Conservation (phyloP, 2,888 invertebrate species). For the Synergus umbraculus region DNA sequence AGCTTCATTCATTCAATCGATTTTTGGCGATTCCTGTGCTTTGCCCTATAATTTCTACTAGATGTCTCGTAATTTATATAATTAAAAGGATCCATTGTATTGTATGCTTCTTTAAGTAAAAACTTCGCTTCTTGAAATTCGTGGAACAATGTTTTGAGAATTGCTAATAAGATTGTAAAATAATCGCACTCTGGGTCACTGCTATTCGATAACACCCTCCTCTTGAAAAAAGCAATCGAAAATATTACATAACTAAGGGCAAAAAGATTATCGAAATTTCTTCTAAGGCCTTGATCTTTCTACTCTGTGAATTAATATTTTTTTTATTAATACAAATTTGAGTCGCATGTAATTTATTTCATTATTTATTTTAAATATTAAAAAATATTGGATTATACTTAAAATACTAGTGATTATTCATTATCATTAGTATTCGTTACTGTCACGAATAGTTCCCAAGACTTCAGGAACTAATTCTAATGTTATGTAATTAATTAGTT, state of each 20-base stretch:
- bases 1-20: not conserved
- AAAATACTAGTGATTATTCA: not conserved
- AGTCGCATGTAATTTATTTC: too few species aligned
- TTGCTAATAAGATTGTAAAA: not conserved
- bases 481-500: conserved; percentile 16
- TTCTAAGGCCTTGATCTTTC: not conserved
- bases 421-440: not conserved
- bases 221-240: not conserved
- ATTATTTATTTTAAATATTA: too few species aligned
- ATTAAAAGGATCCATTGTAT: too few species aligned
- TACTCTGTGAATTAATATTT: not conserved
- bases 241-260: not conserved
- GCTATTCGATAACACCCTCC: not conserved
- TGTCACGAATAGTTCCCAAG: not conserved
- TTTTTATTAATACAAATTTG: too few species aligned
- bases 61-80: too few species aligned
- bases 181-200: not conserved
- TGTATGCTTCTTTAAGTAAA: not conserved
- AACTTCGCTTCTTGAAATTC: not conserved
- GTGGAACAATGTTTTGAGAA: not conserved
- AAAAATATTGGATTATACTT: too few species aligned
- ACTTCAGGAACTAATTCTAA: not conserved
- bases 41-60: not conserved
- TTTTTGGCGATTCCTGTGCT: not conserved
- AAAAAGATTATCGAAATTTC: not conserved